Evolutionary conservation across 2,888 invertebrate species (phyloP).

Genomic region (Anodontia alba): DNA sequence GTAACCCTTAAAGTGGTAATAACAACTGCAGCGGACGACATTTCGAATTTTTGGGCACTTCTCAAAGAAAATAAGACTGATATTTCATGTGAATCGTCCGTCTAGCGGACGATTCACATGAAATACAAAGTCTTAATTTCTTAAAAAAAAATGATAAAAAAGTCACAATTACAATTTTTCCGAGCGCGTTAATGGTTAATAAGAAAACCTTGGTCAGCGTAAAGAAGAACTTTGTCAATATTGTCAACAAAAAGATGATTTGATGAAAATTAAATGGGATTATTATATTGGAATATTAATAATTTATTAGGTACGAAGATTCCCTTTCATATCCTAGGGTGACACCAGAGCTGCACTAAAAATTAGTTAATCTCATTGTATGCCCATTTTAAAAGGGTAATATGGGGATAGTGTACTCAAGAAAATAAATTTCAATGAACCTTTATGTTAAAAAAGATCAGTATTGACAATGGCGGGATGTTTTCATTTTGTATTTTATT

Average conservation of each 20-base stretch:
- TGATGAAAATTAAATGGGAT: conserved; percentile 3
- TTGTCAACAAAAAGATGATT: conserved; percentile 9
- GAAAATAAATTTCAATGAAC: neutral
- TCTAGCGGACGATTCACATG: too few relatives aligned
- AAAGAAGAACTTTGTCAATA: neutral
- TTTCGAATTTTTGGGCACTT: too few relatives aligned
- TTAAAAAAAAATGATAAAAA: too few relatives aligned
- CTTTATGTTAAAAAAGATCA: neutral
- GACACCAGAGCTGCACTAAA: neutral
- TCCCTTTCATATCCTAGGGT: neutral
- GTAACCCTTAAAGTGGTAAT: too few relatives aligned
- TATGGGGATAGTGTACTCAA: neutral
- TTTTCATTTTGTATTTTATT: neutral
- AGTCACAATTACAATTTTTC: too few relatives aligned
- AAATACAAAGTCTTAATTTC: too few relatives aligned
- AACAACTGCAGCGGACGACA: too few relatives aligned
- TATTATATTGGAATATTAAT: conserved; percentile 17
- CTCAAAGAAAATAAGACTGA: too few relatives aligned
- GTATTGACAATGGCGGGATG: neutral
- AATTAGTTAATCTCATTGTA: conserved; percentile 14
- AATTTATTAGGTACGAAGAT: conserved; percentile 3
- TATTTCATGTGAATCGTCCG: too few relatives aligned
- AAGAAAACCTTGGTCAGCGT: conserved; percentile 12
- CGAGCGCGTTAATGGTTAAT: too few relatives aligned
- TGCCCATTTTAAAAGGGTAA: neutral